Percentiles rank a stretch among this genome's conserved stretches.
phyloP scores from a whole-genome alignment of 2,797 vertebrate genomes.

The Poeciliopsis paucimaculata region DNA sequence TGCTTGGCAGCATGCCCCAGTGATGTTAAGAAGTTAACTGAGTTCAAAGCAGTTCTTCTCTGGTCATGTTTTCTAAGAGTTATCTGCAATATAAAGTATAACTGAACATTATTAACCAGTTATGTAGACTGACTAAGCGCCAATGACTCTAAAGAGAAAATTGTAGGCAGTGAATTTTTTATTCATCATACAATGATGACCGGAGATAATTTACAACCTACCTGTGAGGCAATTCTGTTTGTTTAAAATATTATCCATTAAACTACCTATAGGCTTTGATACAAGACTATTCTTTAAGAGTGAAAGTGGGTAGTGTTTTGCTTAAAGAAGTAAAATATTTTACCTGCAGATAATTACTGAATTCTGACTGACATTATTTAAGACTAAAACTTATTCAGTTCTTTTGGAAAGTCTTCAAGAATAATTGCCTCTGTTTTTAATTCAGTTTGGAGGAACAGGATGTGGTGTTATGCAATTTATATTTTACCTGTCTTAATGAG shows the following conservation, averaged over 20 bases:
- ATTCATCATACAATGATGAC: background rate
- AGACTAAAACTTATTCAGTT: background rate
- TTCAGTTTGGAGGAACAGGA: background rate
- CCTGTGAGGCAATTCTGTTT: background rate
- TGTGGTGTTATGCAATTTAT: background rate
- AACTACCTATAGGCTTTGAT: background rate
- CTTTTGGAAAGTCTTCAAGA: background rate
- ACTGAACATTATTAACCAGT: background rate
- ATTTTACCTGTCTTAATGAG: background rate
- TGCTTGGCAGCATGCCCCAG: slow-evolving; percentile 18
- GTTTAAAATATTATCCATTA: background rate
- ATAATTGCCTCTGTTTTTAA: background rate
- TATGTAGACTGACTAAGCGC: background rate
- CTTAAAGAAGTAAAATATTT: background rate
- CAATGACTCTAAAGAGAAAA: background rate
- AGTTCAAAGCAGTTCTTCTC: background rate
- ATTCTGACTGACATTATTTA: background rate
- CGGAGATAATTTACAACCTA: background rate
- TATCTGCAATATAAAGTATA: background rate
- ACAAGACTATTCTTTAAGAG: background rate
- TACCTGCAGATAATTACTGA: background rate
- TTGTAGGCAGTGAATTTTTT: background rate
- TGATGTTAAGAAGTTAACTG: background rate
- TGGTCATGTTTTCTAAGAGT: background rate
- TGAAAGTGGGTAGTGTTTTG: background rate